A percentile compares a stretch with the other conserved stretches of the same genome.
These are phyloP conservation scores for Caenorhabditis sp. DNA, from an alignment of 2,888 invertebrate genomes.

Conservation along the genomic window DNA sequence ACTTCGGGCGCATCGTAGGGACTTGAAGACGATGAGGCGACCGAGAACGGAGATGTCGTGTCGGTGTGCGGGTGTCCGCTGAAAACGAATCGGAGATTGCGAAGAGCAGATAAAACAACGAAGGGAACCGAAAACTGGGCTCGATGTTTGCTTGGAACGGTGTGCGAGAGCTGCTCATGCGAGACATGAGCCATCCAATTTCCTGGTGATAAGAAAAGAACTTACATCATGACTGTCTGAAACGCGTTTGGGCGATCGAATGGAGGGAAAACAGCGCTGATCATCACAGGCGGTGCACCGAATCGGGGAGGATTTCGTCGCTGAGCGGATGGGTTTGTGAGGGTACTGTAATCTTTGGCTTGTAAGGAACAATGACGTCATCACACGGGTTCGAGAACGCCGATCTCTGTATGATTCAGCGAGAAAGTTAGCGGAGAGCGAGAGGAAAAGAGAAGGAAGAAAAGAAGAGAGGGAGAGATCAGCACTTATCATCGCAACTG, in stretches of 20 bases:
- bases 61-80: conserved; percentile 34
- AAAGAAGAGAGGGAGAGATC: conserved; percentile 21
- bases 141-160: conserved; percentile 20
- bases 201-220: background rate
- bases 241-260: conserved; percentile 28
- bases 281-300: conserved; percentile 55
- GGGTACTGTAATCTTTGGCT: conserved; percentile 62
- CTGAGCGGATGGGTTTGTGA: background rate
- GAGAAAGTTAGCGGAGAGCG: background rate
- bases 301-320: conserved; percentile 11
- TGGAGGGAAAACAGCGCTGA: conserved; percentile 49
- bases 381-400: conserved; percentile 36
- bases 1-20: no score
- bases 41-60: conserved; percentile 43
- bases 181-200: background rate
- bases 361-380: conserved; percentile 60
- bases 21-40: conserved; percentile 39
- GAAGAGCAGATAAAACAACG: background rate
- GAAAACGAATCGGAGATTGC: conserved; percentile 17
- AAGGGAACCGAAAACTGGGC: background rate
- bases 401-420: conserved; percentile 57
- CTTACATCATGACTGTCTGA: conserved; percentile 46
- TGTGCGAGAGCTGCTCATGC: background rate
- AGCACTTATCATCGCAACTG: conserved; percentile 50
- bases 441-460: background rate